Base-by-base conservation (phyloP, 2,797 vertebrate species). In the Sitta carolinensis region DNA sequence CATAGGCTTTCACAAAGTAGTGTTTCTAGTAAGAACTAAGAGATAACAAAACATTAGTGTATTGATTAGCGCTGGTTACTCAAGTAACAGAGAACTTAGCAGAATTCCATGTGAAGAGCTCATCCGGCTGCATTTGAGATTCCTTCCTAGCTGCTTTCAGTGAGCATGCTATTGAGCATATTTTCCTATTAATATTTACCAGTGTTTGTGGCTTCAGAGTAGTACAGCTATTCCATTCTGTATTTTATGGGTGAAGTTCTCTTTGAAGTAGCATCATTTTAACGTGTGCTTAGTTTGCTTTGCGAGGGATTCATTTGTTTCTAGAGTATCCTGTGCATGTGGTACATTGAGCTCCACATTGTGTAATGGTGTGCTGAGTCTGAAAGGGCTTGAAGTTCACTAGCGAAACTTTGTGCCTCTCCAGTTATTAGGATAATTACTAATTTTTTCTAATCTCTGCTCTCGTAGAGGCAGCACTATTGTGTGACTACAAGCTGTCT, bases 361-460 rank as follows among this genome's bases (percentile, higher is more conserved):
- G 14, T 72, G 3, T 43, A 59, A 26, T 48, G 64, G 34, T 26
- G 61, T 78, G 38, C 30, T 29, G 66, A 52, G 51, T 61, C 77
- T 90, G 67, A 67, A 82, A 87, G 67, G 73, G 11, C 85, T 87
- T 82, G 48, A 76, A 64, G 20, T 57, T 94, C 67, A 15, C 80
- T 92, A 70, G 55, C 0, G 0, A 79, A 96, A 66, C 54, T 81
- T 57, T 59, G 47, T 81, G 11, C 61, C 19, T 79, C 83, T 84
- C 51, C 63, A 76, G 1, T 93, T 90, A 84, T 38, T 66, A 38
- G 66, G 58, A 58, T 91, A 91, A 96, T 92, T 91, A 51, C 82
- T 16, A 10, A 85, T 90, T 73, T 93, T 94, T 80, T 84, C 25
- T 89, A 26, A 52, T 80, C 50, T 86, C 36, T 3, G 2, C 25